These are phyloP conservation scores for Lampris megalopsis DNA, from an alignment of 2,113 vertebrate genomes.

Conservation along the genomic window DNA sequence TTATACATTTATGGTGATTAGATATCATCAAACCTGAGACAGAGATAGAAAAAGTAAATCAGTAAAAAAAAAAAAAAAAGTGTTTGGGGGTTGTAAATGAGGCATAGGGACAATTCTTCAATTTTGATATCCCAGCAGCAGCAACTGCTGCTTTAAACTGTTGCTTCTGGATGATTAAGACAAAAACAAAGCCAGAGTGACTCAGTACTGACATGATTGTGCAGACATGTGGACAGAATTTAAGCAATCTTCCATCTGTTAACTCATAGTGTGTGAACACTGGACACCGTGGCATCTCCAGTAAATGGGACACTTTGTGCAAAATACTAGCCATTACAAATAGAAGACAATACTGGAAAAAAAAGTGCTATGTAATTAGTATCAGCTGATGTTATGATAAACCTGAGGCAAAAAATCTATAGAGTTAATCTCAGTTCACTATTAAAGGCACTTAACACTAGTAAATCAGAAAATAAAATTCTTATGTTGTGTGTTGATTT, in stretches of 20 bases:
- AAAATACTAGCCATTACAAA: neutral
- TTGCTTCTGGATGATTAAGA: no score
- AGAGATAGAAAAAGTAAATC: no score
- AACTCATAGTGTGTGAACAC: neutral
- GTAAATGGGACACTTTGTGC: neutral
- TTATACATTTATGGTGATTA: no score
- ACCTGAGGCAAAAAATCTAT: neutral
- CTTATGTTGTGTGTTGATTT: neutral
- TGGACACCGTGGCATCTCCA: neutral
- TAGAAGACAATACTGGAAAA: slow-evolving; percentile 10
- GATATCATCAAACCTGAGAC: no score
- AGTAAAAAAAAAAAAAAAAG: neutral
- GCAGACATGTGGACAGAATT: slow-evolving; percentile 7
- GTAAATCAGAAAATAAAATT: neutral
- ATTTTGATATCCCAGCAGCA: neutral
- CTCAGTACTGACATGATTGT: neutral
- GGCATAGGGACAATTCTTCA: neutral
- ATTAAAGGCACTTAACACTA: slow-evolving; percentile 1
- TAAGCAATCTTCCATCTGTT: slow-evolving; percentile 13
- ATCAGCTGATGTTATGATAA: neutral
- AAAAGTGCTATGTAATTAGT: neutral
- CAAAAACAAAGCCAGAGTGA: neutral
- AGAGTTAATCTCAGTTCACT: neutral
- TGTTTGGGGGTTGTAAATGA: neutral
- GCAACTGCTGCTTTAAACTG: neutral